These are phyloP conservation scores for Trimorus sp. DNA, from an alignment of 2,888 invertebrate species.

Conservation along the genomic window DNA sequence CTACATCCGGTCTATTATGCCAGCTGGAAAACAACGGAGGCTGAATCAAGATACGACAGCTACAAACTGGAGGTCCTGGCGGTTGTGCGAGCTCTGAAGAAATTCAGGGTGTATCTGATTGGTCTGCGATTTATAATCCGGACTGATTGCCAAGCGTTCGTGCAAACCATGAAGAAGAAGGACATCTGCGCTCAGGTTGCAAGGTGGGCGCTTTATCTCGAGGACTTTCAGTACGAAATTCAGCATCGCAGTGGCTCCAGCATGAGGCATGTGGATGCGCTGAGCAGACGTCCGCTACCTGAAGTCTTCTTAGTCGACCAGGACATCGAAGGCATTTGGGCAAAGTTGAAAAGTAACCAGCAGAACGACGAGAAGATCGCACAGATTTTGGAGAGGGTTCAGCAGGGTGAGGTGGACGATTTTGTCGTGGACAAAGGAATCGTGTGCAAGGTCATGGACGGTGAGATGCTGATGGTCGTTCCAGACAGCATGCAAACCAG, in stretches of 20 bases:
- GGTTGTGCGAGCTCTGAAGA: not conserved
- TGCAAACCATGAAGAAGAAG: constrained; percentile 2
- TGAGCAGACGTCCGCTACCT: constrained; percentile 27
- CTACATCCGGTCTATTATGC: constrained; percentile 16
- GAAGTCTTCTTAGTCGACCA: too few relatives aligned
- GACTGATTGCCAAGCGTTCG: constrained; percentile 10
- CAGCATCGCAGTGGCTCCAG: constrained; percentile 38
- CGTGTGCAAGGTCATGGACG: constrained; percentile 41
- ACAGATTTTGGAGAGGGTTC: too few relatives aligned
- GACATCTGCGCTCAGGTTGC: constrained; percentile 46
- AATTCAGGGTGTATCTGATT: not conserved
- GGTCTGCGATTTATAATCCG: constrained; percentile 8
- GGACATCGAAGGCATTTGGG: too few relatives aligned
- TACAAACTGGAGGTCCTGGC: constrained; percentile 9
- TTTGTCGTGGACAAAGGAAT: constrained; percentile 27
- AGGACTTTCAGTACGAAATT: constrained; percentile 44
- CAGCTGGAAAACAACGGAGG: not conserved
- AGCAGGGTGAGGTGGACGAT: not conserved
- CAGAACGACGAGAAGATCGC: too few relatives aligned
- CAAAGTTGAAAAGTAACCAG: too few relatives aligned
- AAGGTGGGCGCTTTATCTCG: constrained; percentile 47
- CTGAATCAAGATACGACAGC: not conserved
- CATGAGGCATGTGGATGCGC: constrained; percentile 57
- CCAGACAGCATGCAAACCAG: constrained; percentile 48
- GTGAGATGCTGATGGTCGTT: constrained; percentile 53